A percentile compares a stretch with the other conserved stretches of the same genome.
These are phyloP conservation scores for Coryphaenoides rupestris DNA, from an alignment of 2,113 vertebrate species.

Conservation along the genomic window DNA sequence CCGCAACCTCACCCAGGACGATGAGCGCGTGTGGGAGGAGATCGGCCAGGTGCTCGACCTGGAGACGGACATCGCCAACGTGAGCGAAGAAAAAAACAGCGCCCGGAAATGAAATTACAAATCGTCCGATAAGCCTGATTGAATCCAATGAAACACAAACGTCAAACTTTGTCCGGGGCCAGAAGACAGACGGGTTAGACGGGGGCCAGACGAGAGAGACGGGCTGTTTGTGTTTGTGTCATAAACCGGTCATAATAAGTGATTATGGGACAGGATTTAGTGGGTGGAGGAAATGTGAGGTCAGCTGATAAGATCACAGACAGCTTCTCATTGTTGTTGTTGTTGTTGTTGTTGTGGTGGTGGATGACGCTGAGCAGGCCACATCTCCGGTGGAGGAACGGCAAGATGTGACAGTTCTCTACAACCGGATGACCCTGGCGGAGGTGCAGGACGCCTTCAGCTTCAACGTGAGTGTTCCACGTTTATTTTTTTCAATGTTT, in stretches of 20 bases:
- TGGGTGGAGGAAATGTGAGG: not conserved
- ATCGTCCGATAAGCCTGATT: not conserved
- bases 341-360: constrained; percentile 8
- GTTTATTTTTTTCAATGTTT: too few relatives aligned
- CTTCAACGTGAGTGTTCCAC: constrained; percentile 84
- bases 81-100: constrained; percentile 69
- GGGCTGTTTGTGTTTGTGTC: too few relatives aligned
- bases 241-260: too few relatives aligned
- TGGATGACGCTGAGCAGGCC: constrained; percentile 78
- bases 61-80: constrained; percentile 90
- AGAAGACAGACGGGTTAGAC: too few relatives aligned
- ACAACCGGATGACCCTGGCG: constrained; percentile 86
- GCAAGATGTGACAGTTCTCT: constrained; percentile 89
- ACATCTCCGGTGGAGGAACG: constrained; percentile 87
- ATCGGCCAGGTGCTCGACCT: constrained; percentile 87
- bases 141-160: constrained; percentile 13
- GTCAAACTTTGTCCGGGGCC: too few relatives aligned
- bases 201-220: too few relatives aligned
- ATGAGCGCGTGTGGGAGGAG: constrained; percentile 78
- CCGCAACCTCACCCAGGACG: constrained; percentile 77
- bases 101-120: constrained; percentile 29
- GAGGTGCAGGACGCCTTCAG: constrained; percentile 82
- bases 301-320: constrained; percentile 9
- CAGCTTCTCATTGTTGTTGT: constrained; percentile 9
- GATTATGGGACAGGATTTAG: not conserved